Evolutionary conservation across 1,140 invertebrate genomes (phyloP), one percentile per base, ranked within the genome.

Genomic region (Wiebesia pumilae): DNA sequence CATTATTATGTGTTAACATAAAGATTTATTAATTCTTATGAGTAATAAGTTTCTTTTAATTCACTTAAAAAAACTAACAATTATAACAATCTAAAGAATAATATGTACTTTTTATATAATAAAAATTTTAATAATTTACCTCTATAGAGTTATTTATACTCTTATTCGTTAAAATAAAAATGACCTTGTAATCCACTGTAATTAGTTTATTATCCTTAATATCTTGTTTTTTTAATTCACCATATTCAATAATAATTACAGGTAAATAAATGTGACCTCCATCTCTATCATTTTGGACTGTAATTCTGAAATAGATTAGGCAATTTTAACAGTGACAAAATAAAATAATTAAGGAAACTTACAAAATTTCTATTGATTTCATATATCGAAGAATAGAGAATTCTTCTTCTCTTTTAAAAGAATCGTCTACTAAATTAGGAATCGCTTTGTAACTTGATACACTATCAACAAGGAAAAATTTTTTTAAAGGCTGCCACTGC

Each of bases 381-480:
- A 94, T 89, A 88, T 93, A 94, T 87, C 93, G 90, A 62, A 93
- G 79, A n/a, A 88, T 85, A 14, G 87, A 89, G 9, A 91, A 40
- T 33, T 91, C 79, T 47, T 83, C 10, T 0, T 86, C 77, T 62
- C 83, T 90, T 75, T 88, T 65, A 33, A 88, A 90, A 88, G 79
- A 86, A 40, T 87, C 83, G 69, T 87, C 85, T 54, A 88, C 67
- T 35, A 91, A 89, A 79, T 91, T 91, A 80, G 89, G 75, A 40
- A 91, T 84, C 19, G 88, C 87, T 83, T 79, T 88, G 79, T 92
- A 92, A 80, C 95, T 94, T 88, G 93, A 95, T 21, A 94, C 88
- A 81, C 92, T 94, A 88, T 97, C 96, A 51, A 96, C 93, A 4
- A 97, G 88, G 90, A 97, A 96, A 90, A 97, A 96, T 85, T 96